Conservation (phyloP, 2,113 vertebrate genomes). For the Craseonycteris thonglongyai region DNA sequence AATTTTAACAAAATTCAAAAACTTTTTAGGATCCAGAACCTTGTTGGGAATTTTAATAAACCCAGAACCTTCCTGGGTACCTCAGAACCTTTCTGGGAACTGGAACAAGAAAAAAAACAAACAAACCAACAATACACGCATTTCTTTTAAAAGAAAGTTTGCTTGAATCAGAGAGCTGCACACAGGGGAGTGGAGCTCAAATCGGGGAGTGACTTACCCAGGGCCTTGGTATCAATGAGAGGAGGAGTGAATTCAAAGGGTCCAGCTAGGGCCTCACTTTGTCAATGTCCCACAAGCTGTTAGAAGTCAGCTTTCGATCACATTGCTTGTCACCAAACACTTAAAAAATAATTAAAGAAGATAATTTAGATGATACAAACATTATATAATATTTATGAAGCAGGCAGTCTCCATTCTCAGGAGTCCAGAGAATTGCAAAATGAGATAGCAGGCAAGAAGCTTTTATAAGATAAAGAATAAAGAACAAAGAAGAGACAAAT, state of each 20-base stretch:
- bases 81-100: background rate
- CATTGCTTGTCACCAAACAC: background rate
- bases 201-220: background rate
- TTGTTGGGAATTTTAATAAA: background rate
- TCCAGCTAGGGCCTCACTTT: background rate
- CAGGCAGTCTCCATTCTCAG: background rate
- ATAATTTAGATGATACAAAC: background rate
- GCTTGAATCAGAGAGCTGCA: background rate
- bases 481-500: background rate
- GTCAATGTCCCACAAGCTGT: background rate
- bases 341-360: background rate
- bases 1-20: background rate
- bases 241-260: too few relatives aligned
- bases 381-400: background rate
- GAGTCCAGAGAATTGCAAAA: background rate
- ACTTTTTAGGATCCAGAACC: background rate
- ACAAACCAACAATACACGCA: too few relatives aligned
- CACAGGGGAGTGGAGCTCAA: background rate
- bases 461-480: background rate
- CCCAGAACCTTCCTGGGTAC: too few relatives aligned
- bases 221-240: background rate
- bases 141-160: too few relatives aligned
- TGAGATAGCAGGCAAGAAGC: background rate
- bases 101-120: too few relatives aligned
- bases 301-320: background rate